These are phyloP conservation scores for Adelosebastes latens DNA, from an alignment of 2,797 vertebrate species.

Conservation along the genomic window DNA sequence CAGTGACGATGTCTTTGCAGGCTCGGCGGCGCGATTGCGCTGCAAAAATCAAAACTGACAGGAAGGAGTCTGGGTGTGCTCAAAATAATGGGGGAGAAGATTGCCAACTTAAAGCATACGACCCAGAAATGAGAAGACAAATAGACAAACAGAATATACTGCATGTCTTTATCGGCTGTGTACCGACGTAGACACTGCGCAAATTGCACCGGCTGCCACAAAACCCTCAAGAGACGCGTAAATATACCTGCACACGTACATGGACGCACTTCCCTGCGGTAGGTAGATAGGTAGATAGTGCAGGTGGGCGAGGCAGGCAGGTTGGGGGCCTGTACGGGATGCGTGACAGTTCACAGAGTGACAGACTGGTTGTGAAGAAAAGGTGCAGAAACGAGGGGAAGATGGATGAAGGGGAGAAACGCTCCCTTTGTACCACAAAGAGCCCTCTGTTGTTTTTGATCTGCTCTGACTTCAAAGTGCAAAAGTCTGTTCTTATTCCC, in stretches of 20 bases:
- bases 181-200: background rate
- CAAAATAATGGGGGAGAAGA: slow-evolving; percentile 44
- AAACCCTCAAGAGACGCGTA: slow-evolving; percentile 24
- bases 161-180: slow-evolving; percentile 46
- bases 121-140: slow-evolving; percentile 54
- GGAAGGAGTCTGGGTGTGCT: slow-evolving; percentile 31
- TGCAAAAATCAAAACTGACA: slow-evolving; percentile 48
- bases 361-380: slow-evolving; percentile 61
- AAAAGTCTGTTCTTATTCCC: slow-evolving; percentile 74
- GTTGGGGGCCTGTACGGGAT: slow-evolving; percentile 38
- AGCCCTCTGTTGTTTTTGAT: slow-evolving; percentile 79
- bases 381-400: slow-evolving; percentile 60
- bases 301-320: slow-evolving; percentile 41
- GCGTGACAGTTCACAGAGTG: slow-evolving; percentile 66
- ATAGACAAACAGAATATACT: slow-evolving; percentile 42
- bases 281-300: slow-evolving; percentile 27
- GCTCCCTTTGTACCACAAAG: slow-evolving; percentile 80
- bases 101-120: slow-evolving; percentile 36
- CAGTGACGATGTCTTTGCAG: slow-evolving; percentile 42
- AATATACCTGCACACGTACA: background rate
- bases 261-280: slow-evolving; percentile 15
- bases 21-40: background rate
- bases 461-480: slow-evolving; percentile 79
- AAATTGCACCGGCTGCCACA: slow-evolving; percentile 41
- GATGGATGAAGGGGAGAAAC: slow-evolving; percentile 72